A percentile compares a stretch with the other conserved stretches of the same genome.
These are phyloP conservation scores for Urocitellus parryii DNA, from an alignment of 2,113 vertebrate species.

Conservation along the genomic window DNA sequence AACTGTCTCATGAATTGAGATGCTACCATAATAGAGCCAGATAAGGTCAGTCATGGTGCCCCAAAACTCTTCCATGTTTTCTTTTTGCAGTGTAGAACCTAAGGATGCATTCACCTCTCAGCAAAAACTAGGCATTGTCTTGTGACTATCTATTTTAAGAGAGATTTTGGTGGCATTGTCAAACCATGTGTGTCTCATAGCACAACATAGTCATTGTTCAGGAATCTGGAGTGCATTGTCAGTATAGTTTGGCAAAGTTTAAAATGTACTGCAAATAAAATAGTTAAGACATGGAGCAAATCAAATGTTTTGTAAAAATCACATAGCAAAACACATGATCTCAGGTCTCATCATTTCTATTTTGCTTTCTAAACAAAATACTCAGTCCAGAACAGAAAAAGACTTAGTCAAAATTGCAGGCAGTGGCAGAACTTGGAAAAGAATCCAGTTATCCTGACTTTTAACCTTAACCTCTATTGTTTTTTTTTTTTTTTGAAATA, in stretches of 20 bases:
- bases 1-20: constrained; percentile 42
- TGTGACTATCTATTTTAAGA: background rate
- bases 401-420: background rate
- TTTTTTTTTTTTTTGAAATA: background rate
- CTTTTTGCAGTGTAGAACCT: background rate
- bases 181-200: background rate
- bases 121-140: background rate
- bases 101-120: background rate
- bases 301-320: background rate
- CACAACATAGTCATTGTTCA: background rate
- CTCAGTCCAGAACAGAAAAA: background rate
- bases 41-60: background rate
- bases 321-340: background rate
- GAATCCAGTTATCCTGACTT: background rate
- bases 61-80: background rate
- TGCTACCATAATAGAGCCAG: background rate
- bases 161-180: background rate
- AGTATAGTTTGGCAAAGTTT: background rate
- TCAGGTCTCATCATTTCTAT: background rate
- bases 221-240: background rate
- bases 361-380: background rate
- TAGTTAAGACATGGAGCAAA: background rate
- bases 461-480: background rate
- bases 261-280: constrained; percentile 6
- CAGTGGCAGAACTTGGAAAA: background rate